Base-by-base conservation (phyloP, 2,113 vertebrate genomes). In the Phyllopteryx taeniolatus region DNA sequence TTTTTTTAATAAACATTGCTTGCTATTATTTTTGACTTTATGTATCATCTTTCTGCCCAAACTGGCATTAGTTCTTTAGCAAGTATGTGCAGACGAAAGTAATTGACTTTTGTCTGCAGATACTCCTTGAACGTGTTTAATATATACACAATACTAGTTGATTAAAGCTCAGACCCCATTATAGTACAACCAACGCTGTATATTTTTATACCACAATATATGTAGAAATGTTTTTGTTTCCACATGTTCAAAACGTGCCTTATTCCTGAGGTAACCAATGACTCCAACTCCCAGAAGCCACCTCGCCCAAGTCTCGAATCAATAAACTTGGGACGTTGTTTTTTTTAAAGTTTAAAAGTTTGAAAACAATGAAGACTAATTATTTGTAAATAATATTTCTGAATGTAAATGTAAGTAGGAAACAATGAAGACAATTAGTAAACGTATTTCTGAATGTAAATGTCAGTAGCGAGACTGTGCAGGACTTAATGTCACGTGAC, bases 1-100 rank as follows among this genome's bases (percentile, higher is more conserved):
- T 91, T 91, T 91, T 91, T 90, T 87, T 1, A 93, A 92, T 92
- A 93, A 93, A 94, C 89, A 92, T 90, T 92, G 92, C 93, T 94
- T 93, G 93, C 92, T 90, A 91, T 81, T 31, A 66, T 47, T 75
- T 43, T 65, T 71, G 54, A 57, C 62, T 74, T 75, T 12, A 31
- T 67, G 5, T 68, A 67, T 71, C 20, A 66, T 68, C 33, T 68
- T 51, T 68, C 27, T 35, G 44, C 11, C 7, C 46, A 33, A 12
- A 33, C 44, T 33, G 47, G 3, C 44, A 31, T 11, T 22, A 3
- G 5, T 31, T 51, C 12, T 14, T 4, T 9, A 22, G 8, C 8
- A 59, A 4, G 8, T 14, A 59, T 5, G 27, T 33, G 11, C 0
- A 31, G 56, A 59, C 22, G 31, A 14, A 59, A 33, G 27, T 11